phyloP scores from a whole-genome alignment of 2,113 vertebrate species.

The Archilochus colubris region DNA sequence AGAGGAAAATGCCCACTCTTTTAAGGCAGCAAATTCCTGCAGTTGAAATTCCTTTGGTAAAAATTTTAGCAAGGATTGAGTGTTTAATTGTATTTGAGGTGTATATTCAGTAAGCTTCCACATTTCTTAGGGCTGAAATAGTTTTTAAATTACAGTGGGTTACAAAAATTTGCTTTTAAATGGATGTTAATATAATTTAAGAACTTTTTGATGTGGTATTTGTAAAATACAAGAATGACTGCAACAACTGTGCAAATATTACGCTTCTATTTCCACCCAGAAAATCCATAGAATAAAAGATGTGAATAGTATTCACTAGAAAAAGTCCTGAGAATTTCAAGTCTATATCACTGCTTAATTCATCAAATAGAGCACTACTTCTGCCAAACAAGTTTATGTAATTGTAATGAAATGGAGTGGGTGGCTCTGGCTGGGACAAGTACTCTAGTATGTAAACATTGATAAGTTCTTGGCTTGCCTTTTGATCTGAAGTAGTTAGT shows the following conservation, averaged over 20 bases:
- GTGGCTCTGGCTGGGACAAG: background rate
- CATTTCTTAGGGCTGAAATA: background rate
- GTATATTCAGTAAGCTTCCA: background rate
- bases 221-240: background rate
- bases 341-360: background rate
- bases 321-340: background rate
- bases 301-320: background rate
- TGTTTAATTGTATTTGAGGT: background rate
- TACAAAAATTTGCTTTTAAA: background rate
- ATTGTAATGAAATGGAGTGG: background rate
- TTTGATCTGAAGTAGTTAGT: background rate
- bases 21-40: background rate
- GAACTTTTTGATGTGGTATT: background rate
- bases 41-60: background rate
- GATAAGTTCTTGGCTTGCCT: background rate
- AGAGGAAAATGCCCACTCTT: background rate
- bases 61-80: background rate
- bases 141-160: background rate
- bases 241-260: background rate
- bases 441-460: background rate
- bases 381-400: background rate
- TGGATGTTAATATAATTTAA: background rate
- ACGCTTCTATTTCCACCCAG: background rate
- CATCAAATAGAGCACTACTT: background rate
- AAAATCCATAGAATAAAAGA: background rate